A percentile compares a stretch with the other conserved stretches of the same genome.
These are phyloP conservation scores for Philonicus albiceps DNA, from an alignment of 2,888 invertebrate species.

Conservation along the genomic window DNA sequence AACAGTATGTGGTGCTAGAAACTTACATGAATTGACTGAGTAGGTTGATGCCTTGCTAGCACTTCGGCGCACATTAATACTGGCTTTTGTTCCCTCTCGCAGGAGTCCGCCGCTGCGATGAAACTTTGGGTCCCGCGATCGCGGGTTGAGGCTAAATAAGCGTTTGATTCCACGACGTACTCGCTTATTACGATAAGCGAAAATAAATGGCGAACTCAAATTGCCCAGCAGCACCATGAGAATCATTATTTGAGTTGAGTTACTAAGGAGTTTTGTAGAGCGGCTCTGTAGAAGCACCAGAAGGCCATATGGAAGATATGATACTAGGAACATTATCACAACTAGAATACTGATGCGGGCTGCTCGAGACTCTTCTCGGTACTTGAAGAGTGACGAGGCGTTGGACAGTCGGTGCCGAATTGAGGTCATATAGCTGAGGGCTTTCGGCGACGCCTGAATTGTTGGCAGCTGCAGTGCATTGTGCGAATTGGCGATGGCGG, in stretches of 20 bases:
- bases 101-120: conserved; percentile 36
- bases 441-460: conserved; percentile 61
- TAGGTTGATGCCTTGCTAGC: conserved; percentile 61
- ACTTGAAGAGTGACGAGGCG: conserved; percentile 82
- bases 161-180: conserved; percentile 62
- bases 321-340: conserved; percentile 63
- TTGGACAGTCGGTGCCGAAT: conserved; percentile 83
- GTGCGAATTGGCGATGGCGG: conserved; percentile 42
- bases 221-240: conserved; percentile 62
- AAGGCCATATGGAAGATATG: conserved; percentile 62
- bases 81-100: conserved; percentile 50
- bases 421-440: conserved; percentile 70
- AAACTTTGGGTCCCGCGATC: conserved; percentile 52
- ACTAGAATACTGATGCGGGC: conserved; percentile 79
- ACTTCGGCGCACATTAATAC: conserved; percentile 58
- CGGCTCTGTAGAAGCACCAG: conserved; percentile 60
- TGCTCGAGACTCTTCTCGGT: conserved; percentile 88
- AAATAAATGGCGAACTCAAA: conserved; percentile 62
- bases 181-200: conserved; percentile 63
- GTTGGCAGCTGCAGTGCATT: conserved; percentile 55
- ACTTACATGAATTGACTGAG: conserved; percentile 60
- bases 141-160: conserved; percentile 58
- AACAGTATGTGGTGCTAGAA: conserved; percentile 56
- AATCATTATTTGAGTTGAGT: conserved; percentile 60
- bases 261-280: conserved; percentile 57